phyloP scores from a whole-genome alignment of 2,888 invertebrate genomes.

The Hyposoter dolosus region DNA sequence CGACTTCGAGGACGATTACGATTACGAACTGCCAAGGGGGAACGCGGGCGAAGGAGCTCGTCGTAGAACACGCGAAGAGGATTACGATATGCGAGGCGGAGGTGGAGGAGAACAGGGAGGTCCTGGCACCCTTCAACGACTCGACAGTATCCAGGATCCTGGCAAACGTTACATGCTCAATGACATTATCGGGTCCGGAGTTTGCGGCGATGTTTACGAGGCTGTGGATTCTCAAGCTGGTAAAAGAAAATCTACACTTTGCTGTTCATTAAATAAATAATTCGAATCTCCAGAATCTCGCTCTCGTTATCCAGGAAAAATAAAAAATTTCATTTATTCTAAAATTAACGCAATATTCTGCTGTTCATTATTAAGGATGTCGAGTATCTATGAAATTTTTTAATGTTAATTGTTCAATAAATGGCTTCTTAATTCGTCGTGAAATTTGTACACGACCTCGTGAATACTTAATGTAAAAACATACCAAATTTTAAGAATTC shows the following conservation, averaged over 20 bases:
- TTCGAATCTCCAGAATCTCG: too few species aligned
- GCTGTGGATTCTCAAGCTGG: constrained; percentile 90
- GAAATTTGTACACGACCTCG: too few species aligned
- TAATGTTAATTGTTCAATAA: too few species aligned
- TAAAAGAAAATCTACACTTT: too few species aligned
- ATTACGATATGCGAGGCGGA: constrained; percentile 70
- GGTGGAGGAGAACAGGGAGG: constrained; percentile 50
- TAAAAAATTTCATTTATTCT: not conserved
- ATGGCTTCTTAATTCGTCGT: too few species aligned
- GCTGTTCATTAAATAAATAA: too few species aligned
- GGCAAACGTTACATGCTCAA: constrained; percentile 91
- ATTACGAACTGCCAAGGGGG: constrained; percentile 53
- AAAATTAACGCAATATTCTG: not conserved
- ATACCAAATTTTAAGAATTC: too few species aligned
- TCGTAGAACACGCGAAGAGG: constrained; percentile 59
- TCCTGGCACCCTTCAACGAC: constrained; percentile 77
- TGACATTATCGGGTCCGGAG: constrained; percentile 90
- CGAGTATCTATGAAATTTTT: too few species aligned
- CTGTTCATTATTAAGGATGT: not conserved
- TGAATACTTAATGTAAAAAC: too few species aligned
- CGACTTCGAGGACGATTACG: constrained; percentile 62
- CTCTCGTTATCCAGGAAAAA: too few species aligned
- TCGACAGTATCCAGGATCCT: constrained; percentile 91
- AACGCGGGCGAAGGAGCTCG: constrained; percentile 50
- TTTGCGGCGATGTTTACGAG: constrained; percentile 91